Evolutionary conservation across 1,140 invertebrate species (phyloP).

Genomic region (Gonioctena quinquepunctata): DNA sequence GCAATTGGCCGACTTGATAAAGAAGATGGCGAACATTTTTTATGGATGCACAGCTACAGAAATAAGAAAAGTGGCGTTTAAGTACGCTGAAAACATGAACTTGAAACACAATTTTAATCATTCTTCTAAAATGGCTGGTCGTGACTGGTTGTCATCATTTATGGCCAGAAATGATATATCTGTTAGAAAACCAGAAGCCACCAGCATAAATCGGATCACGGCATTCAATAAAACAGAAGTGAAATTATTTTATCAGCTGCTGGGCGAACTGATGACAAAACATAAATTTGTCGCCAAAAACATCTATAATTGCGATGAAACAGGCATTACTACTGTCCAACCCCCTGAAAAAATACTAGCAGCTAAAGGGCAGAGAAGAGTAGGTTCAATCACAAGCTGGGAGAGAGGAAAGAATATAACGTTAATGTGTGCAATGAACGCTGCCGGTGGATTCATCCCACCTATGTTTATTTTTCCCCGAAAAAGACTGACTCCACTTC

Average conservation of each 20-base stretch:
- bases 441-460: slow-evolving; percentile 23
- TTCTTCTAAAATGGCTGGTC: too few species aligned
- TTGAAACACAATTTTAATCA: too few species aligned
- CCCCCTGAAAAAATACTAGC: slow-evolving; percentile 16
- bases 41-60: too few species aligned
- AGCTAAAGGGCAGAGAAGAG: slow-evolving; percentile 18
- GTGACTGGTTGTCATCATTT: too few species aligned
- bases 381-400: slow-evolving; percentile 15
- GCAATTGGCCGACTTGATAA: too few species aligned
- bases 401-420: slow-evolving; percentile 28
- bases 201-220: slow-evolving; percentile 31
- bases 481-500: slow-evolving; percentile 28
- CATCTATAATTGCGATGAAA: slow-evolving; percentile 24
- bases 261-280: slow-evolving; percentile 13
- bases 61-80: too few species aligned
- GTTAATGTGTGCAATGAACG: slow-evolving; percentile 26
- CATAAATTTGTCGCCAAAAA: slow-evolving; percentile 4
- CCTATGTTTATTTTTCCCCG: slow-evolving; percentile 31
- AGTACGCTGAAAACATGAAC: too few species aligned
- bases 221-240: slow-evolving; percentile 36
- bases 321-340: slow-evolving; percentile 15
- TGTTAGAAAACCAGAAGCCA: slow-evolving; percentile 41
- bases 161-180: too few species aligned
- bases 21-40: too few species aligned
- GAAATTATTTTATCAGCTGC: slow-evolving; percentile 46